Conservation (phyloP, 2,888 invertebrate species). For the Mythimna ferrago region DNA sequence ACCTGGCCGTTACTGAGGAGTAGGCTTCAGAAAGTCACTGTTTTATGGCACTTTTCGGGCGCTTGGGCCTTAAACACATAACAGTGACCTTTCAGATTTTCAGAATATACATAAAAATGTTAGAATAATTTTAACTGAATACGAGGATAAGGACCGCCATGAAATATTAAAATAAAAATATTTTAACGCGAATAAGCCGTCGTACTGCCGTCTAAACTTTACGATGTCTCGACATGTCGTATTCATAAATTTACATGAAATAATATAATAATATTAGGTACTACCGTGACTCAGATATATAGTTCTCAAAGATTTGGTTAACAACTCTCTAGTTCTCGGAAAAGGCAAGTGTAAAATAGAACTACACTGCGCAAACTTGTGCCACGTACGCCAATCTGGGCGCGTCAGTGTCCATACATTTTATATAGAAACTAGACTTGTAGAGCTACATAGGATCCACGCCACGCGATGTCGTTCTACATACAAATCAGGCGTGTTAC, state of each 20-base stretch:
- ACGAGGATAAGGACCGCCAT: constrained; percentile 29
- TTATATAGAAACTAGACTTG: no score
- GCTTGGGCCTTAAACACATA: no score
- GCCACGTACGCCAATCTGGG: no score
- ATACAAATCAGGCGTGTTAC: no score
- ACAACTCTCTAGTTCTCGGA: neutral
- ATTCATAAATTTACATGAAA: constrained; percentile 30
- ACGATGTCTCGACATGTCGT: constrained; percentile 58
- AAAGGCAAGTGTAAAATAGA: neutral
- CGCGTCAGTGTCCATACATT: no score
- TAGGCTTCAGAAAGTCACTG: no score
- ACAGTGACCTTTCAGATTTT: neutral
- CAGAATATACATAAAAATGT: neutral
- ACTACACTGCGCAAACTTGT: no score
- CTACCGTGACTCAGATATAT: constrained; percentile 13
- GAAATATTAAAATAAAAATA: constrained; percentile 47
- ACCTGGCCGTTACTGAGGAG: no score
- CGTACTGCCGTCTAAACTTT: constrained; percentile 38
- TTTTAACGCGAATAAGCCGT: constrained; percentile 32
- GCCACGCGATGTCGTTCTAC: no score
- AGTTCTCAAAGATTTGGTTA: neutral
- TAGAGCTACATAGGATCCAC: no score
- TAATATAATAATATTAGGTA: constrained; percentile 10
- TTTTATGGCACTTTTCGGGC: no score
- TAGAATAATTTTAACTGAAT: constrained; percentile 19